Evolutionary conservation across 1,140 invertebrate species (phyloP).

Genomic region (Glossosoma conforme): DNA sequence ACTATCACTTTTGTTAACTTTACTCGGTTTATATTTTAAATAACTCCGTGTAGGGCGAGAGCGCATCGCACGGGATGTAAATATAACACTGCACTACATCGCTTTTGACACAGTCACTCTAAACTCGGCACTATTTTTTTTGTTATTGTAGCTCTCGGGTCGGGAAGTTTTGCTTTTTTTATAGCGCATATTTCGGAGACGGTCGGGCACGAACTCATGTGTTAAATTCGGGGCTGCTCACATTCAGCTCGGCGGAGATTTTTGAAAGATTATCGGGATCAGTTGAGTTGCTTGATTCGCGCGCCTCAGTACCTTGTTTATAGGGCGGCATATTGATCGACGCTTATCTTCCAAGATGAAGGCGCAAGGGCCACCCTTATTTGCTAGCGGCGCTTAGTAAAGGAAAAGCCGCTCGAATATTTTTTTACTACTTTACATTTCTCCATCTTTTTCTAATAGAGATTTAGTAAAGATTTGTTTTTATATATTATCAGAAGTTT

Average conservation of each 20-base stretch:
- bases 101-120: slow-evolving; percentile 10
- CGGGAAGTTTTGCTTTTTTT: slow-evolving; percentile 7
- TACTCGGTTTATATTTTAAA: too few species aligned
- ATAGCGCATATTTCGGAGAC: background rate
- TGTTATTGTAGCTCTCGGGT: slow-evolving; percentile 1
- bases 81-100: slow-evolving; percentile 18
- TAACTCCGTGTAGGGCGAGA: too few species aligned
- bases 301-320: slow-evolving; percentile 23
- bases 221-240: slow-evolving; percentile 6
- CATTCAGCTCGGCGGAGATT: slow-evolving; percentile 17
- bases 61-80: slow-evolving; percentile 17
- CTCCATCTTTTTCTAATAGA: too few species aligned
- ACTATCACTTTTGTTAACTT: too few species aligned
- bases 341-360: slow-evolving; percentile 31
- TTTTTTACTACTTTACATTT: too few species aligned
- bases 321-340: slow-evolving; percentile 29
- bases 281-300: slow-evolving; percentile 15
- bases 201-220: background rate
- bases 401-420: too few species aligned
- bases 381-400: too few species aligned
- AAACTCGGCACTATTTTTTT: slow-evolving; percentile 11
- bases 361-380: slow-evolving; percentile 26
- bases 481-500: too few species aligned
- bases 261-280: slow-evolving; percentile 13
- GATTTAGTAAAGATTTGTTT: too few species aligned